Conservation (phyloP, 1,140 invertebrate species). For the Pseudomyrmex concolor region DNA sequence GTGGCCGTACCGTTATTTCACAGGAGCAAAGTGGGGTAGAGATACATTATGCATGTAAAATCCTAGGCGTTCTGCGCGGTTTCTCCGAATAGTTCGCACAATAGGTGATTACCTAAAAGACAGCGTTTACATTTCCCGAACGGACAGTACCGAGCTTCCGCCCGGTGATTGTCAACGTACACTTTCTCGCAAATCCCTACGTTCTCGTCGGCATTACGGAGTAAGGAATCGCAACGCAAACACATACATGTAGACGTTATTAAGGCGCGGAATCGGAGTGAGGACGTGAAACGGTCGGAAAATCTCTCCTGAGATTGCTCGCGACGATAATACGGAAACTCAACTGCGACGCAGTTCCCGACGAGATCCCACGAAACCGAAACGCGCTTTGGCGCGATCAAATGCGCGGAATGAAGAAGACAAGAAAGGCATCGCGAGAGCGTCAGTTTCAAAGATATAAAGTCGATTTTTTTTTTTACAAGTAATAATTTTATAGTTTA, state of each 20-base stretch:
- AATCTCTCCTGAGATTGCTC: conserved; percentile 23
- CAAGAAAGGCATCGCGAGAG: conserved; percentile 23
- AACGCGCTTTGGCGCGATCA: conserved; percentile 54
- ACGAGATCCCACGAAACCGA: conserved; percentile 45
- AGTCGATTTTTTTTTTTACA: too few relatives aligned
- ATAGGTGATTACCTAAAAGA: conserved; percentile 56
- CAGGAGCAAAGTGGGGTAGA: background rate
- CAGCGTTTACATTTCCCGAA: conserved; percentile 40
- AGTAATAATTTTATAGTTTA: too few relatives aligned
- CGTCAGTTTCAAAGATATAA: conserved; percentile 1
- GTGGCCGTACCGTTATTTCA: conserved; percentile 20
- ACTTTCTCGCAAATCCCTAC: conserved; percentile 40
- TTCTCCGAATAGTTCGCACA: conserved; percentile 46
- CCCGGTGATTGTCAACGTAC: conserved; percentile 44
- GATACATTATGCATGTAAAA: conserved; percentile 26
- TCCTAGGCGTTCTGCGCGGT: background rate
- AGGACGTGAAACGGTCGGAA: conserved; percentile 33
- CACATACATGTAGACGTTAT: background rate
- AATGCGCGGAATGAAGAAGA: conserved; percentile 47
- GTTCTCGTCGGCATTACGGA: conserved; percentile 13
- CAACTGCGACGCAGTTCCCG: conserved; percentile 25
- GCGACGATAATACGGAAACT: conserved; percentile 32
- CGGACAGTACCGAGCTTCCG: conserved; percentile 11
- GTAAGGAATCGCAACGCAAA: conserved; percentile 12
- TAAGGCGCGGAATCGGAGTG: conserved; percentile 25